Percentiles rank a stretch among this genome's conserved stretches.
Conservation (phyloP, 2,888 invertebrate species). For the Portevinia maculata region DNA sequence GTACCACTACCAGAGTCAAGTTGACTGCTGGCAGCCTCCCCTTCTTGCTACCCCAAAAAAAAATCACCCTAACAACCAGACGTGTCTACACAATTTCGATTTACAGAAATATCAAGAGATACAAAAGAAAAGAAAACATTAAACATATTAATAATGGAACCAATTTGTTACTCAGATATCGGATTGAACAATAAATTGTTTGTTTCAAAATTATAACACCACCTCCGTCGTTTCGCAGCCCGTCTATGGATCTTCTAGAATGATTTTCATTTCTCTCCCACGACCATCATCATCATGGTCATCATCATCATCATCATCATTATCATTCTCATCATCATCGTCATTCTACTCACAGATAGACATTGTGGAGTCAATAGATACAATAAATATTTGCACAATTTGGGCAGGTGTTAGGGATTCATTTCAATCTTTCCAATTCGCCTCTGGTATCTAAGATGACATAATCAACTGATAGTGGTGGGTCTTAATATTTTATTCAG, state of each 20-base stretch:
- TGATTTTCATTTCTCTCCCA: constrained; percentile 35
- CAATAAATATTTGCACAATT: constrained; percentile 41
- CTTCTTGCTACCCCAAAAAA: background rate
- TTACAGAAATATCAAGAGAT: constrained; percentile 13
- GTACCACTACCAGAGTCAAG: constrained; percentile 48
- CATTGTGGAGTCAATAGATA: constrained; percentile 60
- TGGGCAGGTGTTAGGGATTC: constrained; percentile 16
- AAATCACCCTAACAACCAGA: constrained; percentile 44
- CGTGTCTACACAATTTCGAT: constrained; percentile 55
- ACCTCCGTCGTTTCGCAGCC: background rate
- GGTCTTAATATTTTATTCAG: constrained; percentile 45
- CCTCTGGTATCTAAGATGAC: constrained; percentile 45
- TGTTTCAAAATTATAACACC: constrained; percentile 45
- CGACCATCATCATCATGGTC: constrained; percentile 12
- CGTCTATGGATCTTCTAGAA: constrained; percentile 58
- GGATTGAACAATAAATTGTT: constrained; percentile 57
- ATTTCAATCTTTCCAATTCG: constrained; percentile 22
- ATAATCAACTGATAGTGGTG: constrained; percentile 46
- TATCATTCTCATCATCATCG: background rate
- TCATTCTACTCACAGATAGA: constrained; percentile 48
- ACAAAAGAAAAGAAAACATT: constrained; percentile 10
- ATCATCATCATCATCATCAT: constrained; percentile 14
- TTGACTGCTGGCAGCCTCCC: constrained; percentile 42
- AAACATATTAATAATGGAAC: constrained; percentile 18
- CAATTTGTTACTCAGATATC: constrained; percentile 58